phyloP scores from a whole-genome alignment of 2,797 vertebrate genomes.

The Gymnoscopelus braueri region DNA sequence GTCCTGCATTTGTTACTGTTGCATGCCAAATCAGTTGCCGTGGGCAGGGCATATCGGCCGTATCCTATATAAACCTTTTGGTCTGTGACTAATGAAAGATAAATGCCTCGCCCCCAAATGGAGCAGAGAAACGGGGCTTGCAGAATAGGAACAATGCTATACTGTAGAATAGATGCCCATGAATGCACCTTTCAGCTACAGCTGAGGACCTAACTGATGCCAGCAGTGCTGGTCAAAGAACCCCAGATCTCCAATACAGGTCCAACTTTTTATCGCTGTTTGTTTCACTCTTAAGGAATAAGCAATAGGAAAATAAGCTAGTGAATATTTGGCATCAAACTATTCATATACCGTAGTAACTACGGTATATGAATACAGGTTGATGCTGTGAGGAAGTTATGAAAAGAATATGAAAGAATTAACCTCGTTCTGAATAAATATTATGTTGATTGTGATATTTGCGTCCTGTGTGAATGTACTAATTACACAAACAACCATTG shows the following conservation, averaged over 20 bases:
- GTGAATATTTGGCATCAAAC: too few species aligned
- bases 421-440: too few species aligned
- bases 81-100: background rate
- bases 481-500: too few species aligned
- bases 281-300: too few species aligned
- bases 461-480: too few species aligned
- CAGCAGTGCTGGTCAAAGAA: conserved; percentile 30
- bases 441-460: too few species aligned
- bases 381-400: too few species aligned
- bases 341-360: too few species aligned
- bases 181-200: conserved; percentile 35
- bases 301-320: background rate
- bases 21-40: background rate
- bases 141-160: conserved; percentile 31
- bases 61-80: conserved; percentile 11
- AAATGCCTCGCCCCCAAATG: conserved; percentile 14
- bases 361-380: too few species aligned
- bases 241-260: conserved; percentile 3
- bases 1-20: conserved; percentile 18
- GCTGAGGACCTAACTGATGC: conserved; percentile 20
- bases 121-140: conserved; percentile 27
- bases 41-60: background rate
- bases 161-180: background rate
- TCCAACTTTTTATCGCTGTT: background rate
- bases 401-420: too few species aligned